Base-by-base conservation (phyloP, 2,888 invertebrate species). In the Heterodera filipjevi region DNA sequence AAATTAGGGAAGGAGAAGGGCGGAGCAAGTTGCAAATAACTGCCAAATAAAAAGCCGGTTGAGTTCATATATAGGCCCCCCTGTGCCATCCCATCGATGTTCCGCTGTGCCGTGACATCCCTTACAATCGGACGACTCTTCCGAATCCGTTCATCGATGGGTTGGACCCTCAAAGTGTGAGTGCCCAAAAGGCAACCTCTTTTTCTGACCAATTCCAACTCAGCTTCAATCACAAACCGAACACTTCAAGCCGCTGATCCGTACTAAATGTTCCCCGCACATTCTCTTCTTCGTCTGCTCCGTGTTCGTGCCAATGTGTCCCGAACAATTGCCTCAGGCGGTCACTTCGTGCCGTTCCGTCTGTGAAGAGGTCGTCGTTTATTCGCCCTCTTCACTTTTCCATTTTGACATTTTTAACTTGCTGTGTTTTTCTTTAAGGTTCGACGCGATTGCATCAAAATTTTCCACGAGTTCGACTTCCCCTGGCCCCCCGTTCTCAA, bases 271-370 rank as follows among this genome's bases (percentile, higher is more conserved):
- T 81, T 84, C 87, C 79, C 85, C 86, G 33, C 85, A 89, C 77
- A 83, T 89, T 76, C 83, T 87, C 44, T 85, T 95, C 90, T 93
- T 95, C 89, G 92, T 96, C 81, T 96, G 95, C 91, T 94, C 95
- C 27, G 93, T 95, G 76, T 94, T 94, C 90, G 94, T 94, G 16
- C 95, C 95, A 59, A 93, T 96, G 90, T 96, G 95, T 90, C 94
- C 95, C 46, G 94, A 94, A 88, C 93, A 94, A 46, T 80, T 88
- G 81, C 87, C 87, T 8, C 88, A 89, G 85, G 93, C 94, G 66
- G 94, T 95, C 81, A 94, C 94, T 80, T 93, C 94, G 16, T 95
- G 95, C 90, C 92, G 94, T 81, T 93, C 93, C 35, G 93, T 95
- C 84, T 95, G 95, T 90, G 93, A 94, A 88, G 92, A 93, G 85